A percentile compares a stretch with the other conserved stretches of the same genome.
These are phyloP conservation scores for Melanotaenia trifasciata DNA, from an alignment of 2,797 vertebrate genomes.

Conservation along the genomic window DNA sequence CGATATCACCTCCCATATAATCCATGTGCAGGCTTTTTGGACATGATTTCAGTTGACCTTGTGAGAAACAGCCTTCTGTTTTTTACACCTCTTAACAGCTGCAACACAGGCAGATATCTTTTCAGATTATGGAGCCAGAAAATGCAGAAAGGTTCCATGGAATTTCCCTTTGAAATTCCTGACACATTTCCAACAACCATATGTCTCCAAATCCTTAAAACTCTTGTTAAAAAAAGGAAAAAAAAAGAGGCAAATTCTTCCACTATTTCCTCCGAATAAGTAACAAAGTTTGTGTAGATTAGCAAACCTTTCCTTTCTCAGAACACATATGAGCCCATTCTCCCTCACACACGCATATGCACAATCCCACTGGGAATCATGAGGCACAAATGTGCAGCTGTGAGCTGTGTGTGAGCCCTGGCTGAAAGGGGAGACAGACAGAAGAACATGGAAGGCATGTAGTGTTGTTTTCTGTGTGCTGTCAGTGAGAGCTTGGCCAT, in stretches of 20 bases:
- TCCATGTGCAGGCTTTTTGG: slow-evolving; percentile 21
- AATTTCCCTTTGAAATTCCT: slow-evolving; percentile 53
- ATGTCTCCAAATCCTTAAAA: slow-evolving; percentile 30
- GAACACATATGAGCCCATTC: slow-evolving; percentile 25
- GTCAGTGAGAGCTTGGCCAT: slow-evolving; percentile 65
- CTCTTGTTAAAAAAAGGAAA: background rate
- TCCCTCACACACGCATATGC: slow-evolving; percentile 11
- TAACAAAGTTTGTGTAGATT: slow-evolving; percentile 1
- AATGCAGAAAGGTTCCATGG: slow-evolving; percentile 25
- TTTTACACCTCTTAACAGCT: slow-evolving; percentile 60
- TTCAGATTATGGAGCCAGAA: slow-evolving; percentile 38
- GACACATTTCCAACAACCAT: slow-evolving; percentile 40
- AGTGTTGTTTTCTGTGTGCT: slow-evolving; percentile 65
- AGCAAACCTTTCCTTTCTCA: slow-evolving; percentile 15
- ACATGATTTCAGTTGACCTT: slow-evolving; percentile 15
- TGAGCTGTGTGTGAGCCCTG: slow-evolving; percentile 64
- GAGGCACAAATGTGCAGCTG: slow-evolving; percentile 75
- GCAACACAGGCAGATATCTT: slow-evolving; percentile 53
- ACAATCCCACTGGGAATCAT: slow-evolving; percentile 43
- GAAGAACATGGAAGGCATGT: slow-evolving; percentile 53
- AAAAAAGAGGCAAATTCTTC: background rate
- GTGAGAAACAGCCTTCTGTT: slow-evolving; percentile 30
- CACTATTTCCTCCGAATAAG: slow-evolving; percentile 10
- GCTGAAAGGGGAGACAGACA: slow-evolving; percentile 43
- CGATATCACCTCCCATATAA: slow-evolving; percentile 33